These are phyloP conservation scores for Myotis myotis DNA, from an alignment of 2,797 vertebrate species.

Conservation along the genomic window DNA sequence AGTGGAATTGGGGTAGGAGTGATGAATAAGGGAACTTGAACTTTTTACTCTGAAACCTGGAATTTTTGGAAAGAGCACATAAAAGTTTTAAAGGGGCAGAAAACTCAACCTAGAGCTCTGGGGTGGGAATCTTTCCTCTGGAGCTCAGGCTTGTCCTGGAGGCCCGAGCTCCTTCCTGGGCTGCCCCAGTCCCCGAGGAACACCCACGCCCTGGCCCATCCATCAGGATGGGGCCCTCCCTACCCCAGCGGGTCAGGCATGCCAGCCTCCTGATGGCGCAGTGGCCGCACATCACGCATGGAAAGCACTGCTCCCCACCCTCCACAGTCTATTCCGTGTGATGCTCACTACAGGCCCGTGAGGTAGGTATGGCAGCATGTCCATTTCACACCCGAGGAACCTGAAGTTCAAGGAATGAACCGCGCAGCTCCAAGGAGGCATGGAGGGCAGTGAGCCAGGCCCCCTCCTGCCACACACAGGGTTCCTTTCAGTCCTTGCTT, in stretches of 20 bases:
- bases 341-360: background rate
- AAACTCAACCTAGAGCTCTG: background rate
- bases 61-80: background rate
- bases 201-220: background rate
- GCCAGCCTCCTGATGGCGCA: background rate
- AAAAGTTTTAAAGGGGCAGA: background rate
- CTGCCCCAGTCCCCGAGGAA: background rate
- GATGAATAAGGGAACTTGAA: background rate
- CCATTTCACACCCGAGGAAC: background rate
- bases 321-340: background rate
- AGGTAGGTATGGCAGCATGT: background rate
- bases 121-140: background rate
- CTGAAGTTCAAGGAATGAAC: background rate
- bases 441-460: background rate
- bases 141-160: background rate
- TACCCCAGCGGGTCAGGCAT: background rate
- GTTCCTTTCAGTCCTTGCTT: background rate
- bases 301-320: background rate
- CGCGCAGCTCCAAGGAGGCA: background rate
- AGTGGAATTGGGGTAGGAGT: background rate
- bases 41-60: background rate
- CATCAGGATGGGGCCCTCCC: background rate
- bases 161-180: too few species aligned
- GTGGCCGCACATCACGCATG: background rate
- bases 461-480: background rate